These are phyloP conservation scores for Vesta saturnalis DNA, from an alignment of 2,888 invertebrate genomes.

Conservation along the genomic window DNA sequence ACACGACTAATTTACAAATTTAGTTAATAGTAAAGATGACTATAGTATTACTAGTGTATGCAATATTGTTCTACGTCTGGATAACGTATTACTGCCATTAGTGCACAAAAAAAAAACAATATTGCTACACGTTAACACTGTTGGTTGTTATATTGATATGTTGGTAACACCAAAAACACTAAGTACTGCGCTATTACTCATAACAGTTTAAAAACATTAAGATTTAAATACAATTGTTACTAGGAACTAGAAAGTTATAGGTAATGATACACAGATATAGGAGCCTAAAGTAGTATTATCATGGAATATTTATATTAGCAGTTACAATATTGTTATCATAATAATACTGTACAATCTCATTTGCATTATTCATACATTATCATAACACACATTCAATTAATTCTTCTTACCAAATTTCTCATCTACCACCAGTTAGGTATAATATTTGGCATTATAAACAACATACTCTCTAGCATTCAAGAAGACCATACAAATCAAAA, in stretches of 20 bases:
- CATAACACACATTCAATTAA: slow-evolving; percentile 16
- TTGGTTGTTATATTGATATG: slow-evolving; percentile 56
- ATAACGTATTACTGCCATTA: slow-evolving; percentile 8
- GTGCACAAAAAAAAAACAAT: slow-evolving; percentile 47
- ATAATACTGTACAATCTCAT: slow-evolving; percentile 60
- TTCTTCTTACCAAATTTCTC: slow-evolving; percentile 13
- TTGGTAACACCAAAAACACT: slow-evolving; percentile 57
- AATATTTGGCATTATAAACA: slow-evolving; percentile 31
- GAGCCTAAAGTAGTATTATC: slow-evolving; percentile 43
- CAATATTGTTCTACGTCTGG: slow-evolving; percentile 10
- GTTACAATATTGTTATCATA: slow-evolving; percentile 37
- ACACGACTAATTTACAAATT: slow-evolving; percentile 61
- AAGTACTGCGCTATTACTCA: slow-evolving; percentile 40
- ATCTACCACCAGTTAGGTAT: slow-evolving; percentile 6
- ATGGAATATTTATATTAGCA: slow-evolving; percentile 38
- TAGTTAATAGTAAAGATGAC: slow-evolving; percentile 35
- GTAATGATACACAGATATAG: slow-evolving; percentile 49
- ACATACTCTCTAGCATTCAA: slow-evolving; percentile 31
- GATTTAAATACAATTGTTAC: slow-evolving; percentile 54
- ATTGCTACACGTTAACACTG: slow-evolving; percentile 56
- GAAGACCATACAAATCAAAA: slow-evolving; percentile 41
- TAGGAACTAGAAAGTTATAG: slow-evolving; percentile 57
- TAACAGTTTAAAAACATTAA: slow-evolving; percentile 53
- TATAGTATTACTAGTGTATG: slow-evolving; percentile 26
- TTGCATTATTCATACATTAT: slow-evolving; percentile 20